Percentiles rank a stretch among this genome's conserved stretches.
These are phyloP conservation scores for Platynereis dumerilii DNA, from an alignment of 2,888 invertebrate species.

Conservation along the genomic window DNA sequence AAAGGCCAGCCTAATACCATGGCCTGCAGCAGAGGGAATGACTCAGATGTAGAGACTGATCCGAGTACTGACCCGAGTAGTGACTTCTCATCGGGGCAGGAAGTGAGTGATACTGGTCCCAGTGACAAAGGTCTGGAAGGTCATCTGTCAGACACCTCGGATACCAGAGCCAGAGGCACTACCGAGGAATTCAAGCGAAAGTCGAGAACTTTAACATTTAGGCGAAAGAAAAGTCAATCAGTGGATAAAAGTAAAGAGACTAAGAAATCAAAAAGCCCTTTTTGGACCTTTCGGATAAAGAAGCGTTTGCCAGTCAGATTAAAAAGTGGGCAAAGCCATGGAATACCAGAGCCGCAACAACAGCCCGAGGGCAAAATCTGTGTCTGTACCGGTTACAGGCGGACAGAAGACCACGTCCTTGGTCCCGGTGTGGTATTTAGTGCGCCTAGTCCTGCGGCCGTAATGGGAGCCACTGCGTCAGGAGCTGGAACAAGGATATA, in stretches of 20 bases:
- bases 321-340: constrained; percentile 20
- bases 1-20: too few relatives aligned
- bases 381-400: constrained; percentile 73
- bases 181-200: constrained; percentile 19
- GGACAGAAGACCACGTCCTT: constrained; percentile 66
- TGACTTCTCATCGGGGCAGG: not conserved
- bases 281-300: constrained; percentile 31
- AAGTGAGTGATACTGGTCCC: not conserved
- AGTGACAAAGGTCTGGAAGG: constrained; percentile 1
- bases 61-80: constrained; percentile 6
- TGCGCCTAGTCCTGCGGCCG: constrained; percentile 7
- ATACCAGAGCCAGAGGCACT: not conserved
- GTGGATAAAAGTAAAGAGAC: constrained; percentile 17
- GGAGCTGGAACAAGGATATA: not conserved
- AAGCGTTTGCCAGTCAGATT: constrained; percentile 28
- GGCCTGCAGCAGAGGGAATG: not conserved
- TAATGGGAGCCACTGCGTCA: constrained; percentile 24
- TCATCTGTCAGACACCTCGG: constrained; percentile 10
- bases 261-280: constrained; percentile 20
- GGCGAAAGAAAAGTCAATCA: constrained; percentile 21
- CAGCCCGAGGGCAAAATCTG: constrained; percentile 58
- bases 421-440: constrained; percentile 27
- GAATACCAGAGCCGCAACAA: constrained; percentile 25
- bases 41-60: constrained; percentile 1
- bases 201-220: constrained; percentile 28